phyloP scores from a whole-genome alignment of 1,140 invertebrate genomes.

The Popillia japonica region DNA sequence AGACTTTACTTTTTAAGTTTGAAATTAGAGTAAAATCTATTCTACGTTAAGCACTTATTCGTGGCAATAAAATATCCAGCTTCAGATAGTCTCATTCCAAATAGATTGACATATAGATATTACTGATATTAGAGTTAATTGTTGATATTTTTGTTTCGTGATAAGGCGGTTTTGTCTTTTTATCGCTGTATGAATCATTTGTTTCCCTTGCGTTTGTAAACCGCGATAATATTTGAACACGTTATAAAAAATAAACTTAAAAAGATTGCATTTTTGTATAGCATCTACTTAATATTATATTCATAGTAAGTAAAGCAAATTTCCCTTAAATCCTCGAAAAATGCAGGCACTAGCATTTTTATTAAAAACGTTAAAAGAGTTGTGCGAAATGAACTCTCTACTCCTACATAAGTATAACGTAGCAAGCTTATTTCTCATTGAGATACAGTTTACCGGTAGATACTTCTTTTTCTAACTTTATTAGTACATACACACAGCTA shows the following conservation, averaged over 20 bases:
- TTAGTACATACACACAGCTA: too few relatives aligned
- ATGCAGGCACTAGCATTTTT: background rate
- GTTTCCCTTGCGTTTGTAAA: background rate
- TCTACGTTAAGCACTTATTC: too few relatives aligned
- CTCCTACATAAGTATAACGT: too few relatives aligned
- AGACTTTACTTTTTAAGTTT: background rate
- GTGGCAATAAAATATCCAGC: too few relatives aligned
- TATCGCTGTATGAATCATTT: conserved; percentile 20
- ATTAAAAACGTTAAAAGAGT: too few relatives aligned
- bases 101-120: background rate
- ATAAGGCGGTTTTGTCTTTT: conserved; percentile 1
- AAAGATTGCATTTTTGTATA: background rate
- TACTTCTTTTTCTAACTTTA: too few relatives aligned
- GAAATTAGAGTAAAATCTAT: too few relatives aligned
- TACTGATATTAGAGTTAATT: conserved; percentile 19
- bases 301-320: background rate
- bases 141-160: conserved; percentile 13
- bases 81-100: background rate
- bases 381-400: too few relatives aligned
- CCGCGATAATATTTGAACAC: background rate
- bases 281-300: too few relatives aligned
- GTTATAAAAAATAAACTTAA: background rate
- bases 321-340: background rate
- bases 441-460: too few relatives aligned
- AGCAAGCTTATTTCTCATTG: too few relatives aligned